Conservation (phyloP, 2,797 vertebrate genomes). For the Gymnodraco acuticeps region DNA sequence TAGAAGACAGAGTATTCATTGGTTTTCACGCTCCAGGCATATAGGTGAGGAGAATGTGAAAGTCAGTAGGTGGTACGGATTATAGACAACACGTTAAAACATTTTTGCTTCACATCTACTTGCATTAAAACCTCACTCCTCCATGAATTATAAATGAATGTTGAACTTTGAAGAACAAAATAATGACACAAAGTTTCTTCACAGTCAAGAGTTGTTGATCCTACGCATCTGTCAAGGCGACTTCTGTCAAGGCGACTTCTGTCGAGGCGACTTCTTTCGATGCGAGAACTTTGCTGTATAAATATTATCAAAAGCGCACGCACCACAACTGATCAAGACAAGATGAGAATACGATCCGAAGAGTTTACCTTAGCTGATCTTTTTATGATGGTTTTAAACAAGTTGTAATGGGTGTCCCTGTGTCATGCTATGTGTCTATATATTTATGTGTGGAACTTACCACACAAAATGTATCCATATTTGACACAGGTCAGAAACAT, state of each 20-base stretch:
- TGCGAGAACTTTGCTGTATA: not conserved
- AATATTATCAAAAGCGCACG: not conserved
- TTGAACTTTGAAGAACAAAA: constrained; percentile 33
- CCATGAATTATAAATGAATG: constrained; percentile 8
- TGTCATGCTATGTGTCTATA: not conserved
- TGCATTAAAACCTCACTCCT: constrained; percentile 5
- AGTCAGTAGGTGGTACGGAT: not conserved
- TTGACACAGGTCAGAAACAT: constrained; percentile 1
- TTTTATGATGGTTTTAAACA: not conserved
- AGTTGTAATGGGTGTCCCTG: not conserved
- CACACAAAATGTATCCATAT: not conserved
- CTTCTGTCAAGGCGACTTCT: not conserved
- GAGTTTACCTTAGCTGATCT: not conserved
- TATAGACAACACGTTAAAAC: constrained; percentile 1
- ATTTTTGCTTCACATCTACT: not conserved
- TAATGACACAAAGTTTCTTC: not conserved
- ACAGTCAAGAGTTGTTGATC: constrained; percentile 3
- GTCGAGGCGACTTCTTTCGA: not conserved
- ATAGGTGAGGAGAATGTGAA: not conserved
- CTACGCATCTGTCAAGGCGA: not conserved
- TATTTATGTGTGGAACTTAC: not conserved
- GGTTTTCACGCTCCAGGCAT: not conserved
- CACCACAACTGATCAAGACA: not conserved
- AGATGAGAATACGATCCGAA: not conserved
- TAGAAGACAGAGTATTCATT: constrained; percentile 1